phyloP scores from a whole-genome alignment of 2,113 vertebrate genomes.

The Dendrocopos noguchii region DNA sequence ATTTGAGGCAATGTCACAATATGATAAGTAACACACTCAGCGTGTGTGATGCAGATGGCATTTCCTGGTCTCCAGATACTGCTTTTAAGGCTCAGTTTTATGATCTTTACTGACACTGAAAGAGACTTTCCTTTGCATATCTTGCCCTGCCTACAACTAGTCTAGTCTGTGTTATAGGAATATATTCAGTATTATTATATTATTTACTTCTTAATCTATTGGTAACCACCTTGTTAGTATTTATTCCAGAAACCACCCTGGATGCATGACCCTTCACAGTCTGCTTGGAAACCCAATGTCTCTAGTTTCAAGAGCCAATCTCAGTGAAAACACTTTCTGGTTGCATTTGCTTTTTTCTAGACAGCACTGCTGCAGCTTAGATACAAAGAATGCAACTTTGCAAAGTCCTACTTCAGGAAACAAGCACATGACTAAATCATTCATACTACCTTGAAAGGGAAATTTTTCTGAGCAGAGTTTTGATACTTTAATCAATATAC shows the following conservation, averaged over 20 bases:
- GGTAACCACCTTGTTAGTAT: neutral
- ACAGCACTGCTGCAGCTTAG: neutral
- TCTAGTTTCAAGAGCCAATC: neutral
- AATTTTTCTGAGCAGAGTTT: neutral
- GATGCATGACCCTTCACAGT: neutral
- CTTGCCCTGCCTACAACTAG: neutral
- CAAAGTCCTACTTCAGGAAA: neutral
- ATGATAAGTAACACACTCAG: neutral
- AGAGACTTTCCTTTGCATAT: neutral
- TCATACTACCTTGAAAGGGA: neutral
- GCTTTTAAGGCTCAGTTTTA: neutral
- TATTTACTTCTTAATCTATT: neutral
- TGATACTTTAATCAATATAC: neutral
- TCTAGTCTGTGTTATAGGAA: neutral
- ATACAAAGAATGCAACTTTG: neutral
- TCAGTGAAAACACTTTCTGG: neutral
- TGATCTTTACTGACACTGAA: neutral
- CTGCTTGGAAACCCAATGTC: neutral
- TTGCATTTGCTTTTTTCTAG: neutral
- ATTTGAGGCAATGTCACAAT: neutral
- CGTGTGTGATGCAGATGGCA: neutral
- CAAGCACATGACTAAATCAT: neutral
- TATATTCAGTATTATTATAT: neutral
- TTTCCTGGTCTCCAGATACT: neutral
- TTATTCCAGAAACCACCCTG: neutral